These are phyloP conservation scores for Bombus cullumanus DNA, from an alignment of 1,140 invertebrate genomes.

Conservation along the genomic window DNA sequence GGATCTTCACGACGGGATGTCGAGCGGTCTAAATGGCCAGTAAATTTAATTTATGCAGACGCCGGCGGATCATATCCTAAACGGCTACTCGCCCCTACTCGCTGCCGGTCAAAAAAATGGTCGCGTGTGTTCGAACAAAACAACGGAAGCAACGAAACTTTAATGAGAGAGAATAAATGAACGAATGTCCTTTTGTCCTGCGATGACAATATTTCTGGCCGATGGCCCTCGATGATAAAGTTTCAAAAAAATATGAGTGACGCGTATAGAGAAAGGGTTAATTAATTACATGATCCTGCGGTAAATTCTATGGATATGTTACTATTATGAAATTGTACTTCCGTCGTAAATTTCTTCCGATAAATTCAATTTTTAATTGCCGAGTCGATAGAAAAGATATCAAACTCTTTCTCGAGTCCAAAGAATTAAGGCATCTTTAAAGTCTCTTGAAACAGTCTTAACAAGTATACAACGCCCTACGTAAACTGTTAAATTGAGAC, in stretches of 20 bases:
- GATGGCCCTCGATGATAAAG: not conserved
- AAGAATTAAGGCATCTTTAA: not conserved
- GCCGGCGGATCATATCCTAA: constrained; percentile 55
- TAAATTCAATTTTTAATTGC: too few relatives aligned
- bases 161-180: constrained; percentile 27
- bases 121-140: constrained; percentile 59
- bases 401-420: too few relatives aligned
- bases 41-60: constrained; percentile 72
- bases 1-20: constrained; percentile 77
- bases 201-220: not conserved
- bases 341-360: too few relatives aligned
- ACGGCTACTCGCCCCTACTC: constrained; percentile 28
- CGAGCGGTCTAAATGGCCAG: constrained; percentile 55
- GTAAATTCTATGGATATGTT: not conserved
- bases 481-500: constrained; percentile 12
- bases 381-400: too few relatives aligned
- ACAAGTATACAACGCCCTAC: too few relatives aligned
- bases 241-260: not conserved
- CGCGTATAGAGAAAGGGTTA: not conserved
- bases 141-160: constrained; percentile 64
- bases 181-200: not conserved
- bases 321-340: too few relatives aligned
- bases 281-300: not conserved
- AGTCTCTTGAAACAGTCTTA: too few relatives aligned
- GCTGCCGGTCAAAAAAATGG: constrained; percentile 37